Evolutionary conservation across 2,888 invertebrate species (phyloP).

Genomic region (Caenorhabditis angaria): DNA sequence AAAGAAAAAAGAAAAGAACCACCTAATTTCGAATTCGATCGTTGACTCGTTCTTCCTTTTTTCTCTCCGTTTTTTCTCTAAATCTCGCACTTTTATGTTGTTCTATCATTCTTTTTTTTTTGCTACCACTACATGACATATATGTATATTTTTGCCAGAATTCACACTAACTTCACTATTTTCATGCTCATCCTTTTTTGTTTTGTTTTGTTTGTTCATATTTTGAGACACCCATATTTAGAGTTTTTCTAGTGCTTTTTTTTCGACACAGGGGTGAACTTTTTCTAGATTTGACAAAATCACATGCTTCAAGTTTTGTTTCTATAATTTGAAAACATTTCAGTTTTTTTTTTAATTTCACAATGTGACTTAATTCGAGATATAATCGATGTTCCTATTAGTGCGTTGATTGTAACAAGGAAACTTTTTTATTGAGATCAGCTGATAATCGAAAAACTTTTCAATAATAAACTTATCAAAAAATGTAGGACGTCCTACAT

Average conservation of each 20-base stretch:
- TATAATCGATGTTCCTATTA: too few species aligned
- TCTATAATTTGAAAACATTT: too few species aligned
- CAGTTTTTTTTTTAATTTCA: too few species aligned
- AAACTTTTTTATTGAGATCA: too few species aligned
- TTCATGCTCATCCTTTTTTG: background rate
- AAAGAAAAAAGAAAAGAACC: background rate
- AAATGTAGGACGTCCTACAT: too few species aligned
- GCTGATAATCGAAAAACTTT: too few species aligned
- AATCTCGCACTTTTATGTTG: background rate
- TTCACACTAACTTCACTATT: background rate
- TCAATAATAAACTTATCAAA: too few species aligned
- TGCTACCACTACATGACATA: background rate
- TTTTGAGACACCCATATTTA: background rate
- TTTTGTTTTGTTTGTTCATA: background rate
- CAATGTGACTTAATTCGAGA: too few species aligned
- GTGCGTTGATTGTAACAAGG: too few species aligned
- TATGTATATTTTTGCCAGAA: background rate
- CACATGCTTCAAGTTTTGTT: too few species aligned
- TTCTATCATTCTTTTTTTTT: background rate
- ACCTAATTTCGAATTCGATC: conserved; percentile 2
- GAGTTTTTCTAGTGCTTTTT: background rate
- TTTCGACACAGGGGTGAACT: too few species aligned
- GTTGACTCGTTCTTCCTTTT: background rate
- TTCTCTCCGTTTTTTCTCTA: background rate
- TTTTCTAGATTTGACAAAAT: too few species aligned